These are phyloP conservation scores for Pogonocichla stellata DNA, from an alignment of 2,113 vertebrate genomes.

Conservation along the genomic window DNA sequence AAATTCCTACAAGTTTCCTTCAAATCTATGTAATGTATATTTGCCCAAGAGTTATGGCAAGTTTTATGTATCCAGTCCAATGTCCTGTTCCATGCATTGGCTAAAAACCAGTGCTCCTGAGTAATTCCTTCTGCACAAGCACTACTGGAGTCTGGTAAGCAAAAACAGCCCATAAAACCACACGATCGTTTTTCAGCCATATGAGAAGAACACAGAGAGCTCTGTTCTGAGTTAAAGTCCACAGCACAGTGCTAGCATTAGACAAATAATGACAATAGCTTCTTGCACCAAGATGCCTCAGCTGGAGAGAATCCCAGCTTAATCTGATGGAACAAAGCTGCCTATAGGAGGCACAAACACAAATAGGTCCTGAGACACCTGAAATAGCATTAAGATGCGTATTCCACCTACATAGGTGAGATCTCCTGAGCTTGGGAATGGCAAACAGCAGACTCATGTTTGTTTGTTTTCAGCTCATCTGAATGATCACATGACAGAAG, in stretches of 20 bases:
- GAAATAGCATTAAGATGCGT: not conserved
- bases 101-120: not conserved
- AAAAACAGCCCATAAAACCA: not conserved
- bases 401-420: not conserved
- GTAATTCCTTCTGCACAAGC: not conserved
- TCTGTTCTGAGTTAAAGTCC: not conserved
- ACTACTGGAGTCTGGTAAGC: not conserved
- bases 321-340: conserved; percentile 15
- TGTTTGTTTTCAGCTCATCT: not conserved
- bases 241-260: not conserved
- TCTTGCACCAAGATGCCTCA: not conserved
- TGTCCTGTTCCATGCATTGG: not conserved
- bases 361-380: not conserved
- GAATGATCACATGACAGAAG: not conserved
- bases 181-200: not conserved
- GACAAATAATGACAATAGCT: not conserved
- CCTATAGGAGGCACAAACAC: not conserved
- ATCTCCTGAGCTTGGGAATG: not conserved
- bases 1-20: not conserved
- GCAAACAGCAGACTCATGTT: not conserved
- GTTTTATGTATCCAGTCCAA: not conserved
- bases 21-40: not conserved
- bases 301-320: not conserved
- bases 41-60: not conserved
- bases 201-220: not conserved